Percentiles rank a stretch among this genome's conserved stretches.
Evolutionary conservation across 2,888 invertebrate genomes (phyloP).

Genomic region (Frankliniella fusca): DNA sequence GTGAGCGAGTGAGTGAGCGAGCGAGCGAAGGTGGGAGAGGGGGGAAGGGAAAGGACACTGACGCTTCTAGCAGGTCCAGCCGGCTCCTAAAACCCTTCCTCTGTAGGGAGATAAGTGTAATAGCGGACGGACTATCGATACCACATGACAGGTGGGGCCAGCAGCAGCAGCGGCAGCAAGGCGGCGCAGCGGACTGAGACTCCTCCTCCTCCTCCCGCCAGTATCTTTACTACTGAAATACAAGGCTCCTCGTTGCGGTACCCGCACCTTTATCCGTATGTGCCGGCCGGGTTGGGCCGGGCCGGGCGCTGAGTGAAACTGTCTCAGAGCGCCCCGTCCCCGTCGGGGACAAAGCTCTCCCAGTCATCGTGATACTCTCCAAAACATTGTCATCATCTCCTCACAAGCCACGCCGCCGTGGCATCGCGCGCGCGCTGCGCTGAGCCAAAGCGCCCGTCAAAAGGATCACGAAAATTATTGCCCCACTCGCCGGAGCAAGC

Average conservation of each 20-base stretch:
- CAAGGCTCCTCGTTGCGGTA: neutral
- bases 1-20: no score
- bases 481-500: neutral
- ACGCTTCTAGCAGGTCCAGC: no score
- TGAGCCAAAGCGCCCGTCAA: neutral
- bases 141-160: neutral
- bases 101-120: conserved; percentile 13
- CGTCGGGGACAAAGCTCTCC: no score
- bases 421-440: neutral
- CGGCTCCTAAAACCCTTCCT: conserved; percentile 12
- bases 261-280: no score
- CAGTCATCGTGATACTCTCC: neutral
- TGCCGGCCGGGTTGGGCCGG: no score
- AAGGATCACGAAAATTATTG: no score
- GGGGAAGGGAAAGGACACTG: no score
- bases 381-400: neutral
- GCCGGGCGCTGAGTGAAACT: no score
- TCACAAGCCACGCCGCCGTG: neutral
- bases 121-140: conserved; percentile 1
- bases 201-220: neutral
- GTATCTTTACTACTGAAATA: conserved; percentile 13
- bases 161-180: neutral
- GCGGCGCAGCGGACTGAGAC: neutral
- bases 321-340: no score
- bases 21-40: no score